Evolutionary conservation across 2,113 vertebrate genomes (phyloP).

Genomic region (Theropithecus gelada): DNA sequence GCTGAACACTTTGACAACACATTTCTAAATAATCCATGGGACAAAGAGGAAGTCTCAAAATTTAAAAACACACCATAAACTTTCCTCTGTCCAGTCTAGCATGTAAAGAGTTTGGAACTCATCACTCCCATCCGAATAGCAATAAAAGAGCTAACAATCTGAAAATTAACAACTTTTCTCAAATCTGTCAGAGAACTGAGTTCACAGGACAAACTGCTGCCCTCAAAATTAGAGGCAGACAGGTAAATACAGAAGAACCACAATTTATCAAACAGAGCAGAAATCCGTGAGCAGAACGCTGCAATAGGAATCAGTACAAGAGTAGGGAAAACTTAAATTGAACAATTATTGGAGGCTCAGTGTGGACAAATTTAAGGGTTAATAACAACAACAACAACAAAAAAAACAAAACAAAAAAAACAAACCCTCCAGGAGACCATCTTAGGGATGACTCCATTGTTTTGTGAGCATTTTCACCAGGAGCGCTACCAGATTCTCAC

Average conservation of each 20-base stretch:
- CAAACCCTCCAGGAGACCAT: neutral
- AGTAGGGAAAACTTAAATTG: neutral
- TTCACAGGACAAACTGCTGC: neutral
- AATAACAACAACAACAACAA: neutral
- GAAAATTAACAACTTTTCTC: neutral
- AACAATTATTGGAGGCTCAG: neutral
- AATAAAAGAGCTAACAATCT: neutral
- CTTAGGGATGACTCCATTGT: neutral
- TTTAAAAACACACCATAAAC: neutral
- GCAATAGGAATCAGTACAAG: neutral
- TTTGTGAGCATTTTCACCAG: neutral
- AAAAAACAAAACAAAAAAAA: neutral
- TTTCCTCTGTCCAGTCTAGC: neutral
- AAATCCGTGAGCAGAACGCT: neutral
- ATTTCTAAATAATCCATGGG: neutral
- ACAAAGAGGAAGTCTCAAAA: neutral
- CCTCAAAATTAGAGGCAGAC: neutral
- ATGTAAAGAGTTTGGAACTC: neutral
- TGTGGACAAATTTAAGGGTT: neutral
- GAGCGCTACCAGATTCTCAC: neutral
- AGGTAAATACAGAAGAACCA: neutral
- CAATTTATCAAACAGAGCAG: neutral
- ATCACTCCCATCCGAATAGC: neutral
- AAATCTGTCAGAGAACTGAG: neutral
- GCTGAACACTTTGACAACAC: neutral